phyloP scores from a whole-genome alignment of 2,888 invertebrate genomes.

The Nephrotoma appendiculata region DNA sequence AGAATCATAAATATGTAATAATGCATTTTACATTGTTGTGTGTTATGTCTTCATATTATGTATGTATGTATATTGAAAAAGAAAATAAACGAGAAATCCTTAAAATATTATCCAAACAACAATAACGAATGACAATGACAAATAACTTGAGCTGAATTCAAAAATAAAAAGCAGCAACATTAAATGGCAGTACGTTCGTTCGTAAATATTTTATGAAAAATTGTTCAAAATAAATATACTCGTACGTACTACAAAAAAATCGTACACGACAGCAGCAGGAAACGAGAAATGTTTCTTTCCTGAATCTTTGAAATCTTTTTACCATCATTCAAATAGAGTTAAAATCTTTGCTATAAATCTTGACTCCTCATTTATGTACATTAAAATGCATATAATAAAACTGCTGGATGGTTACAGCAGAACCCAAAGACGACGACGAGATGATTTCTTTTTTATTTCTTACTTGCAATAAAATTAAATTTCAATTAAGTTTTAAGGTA shows the following conservation, averaged over 20 bases:
- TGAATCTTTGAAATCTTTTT: neutral
- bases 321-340: neutral
- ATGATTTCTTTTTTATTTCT: neutral
- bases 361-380: neutral
- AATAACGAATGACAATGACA: neutral
- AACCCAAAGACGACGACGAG: neutral
- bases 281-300: neutral
- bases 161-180: neutral
- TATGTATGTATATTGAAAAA: neutral
- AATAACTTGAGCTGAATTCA: neutral
- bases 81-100: neutral
- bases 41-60: neutral
- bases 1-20: neutral
- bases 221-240: neutral
- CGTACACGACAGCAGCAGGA: neutral
- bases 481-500: neutral
- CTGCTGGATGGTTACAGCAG: neutral
- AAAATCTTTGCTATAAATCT: neutral
- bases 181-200: neutral
- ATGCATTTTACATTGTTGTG: neutral
- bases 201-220: neutral
- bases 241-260: neutral
- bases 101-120: neutral
- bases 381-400: neutral
- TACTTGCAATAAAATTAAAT: neutral